Percentiles rank a stretch among this genome's conserved stretches.
Conservation (phyloP, 2,888 invertebrate species). For the Rotaria macrura region DNA sequence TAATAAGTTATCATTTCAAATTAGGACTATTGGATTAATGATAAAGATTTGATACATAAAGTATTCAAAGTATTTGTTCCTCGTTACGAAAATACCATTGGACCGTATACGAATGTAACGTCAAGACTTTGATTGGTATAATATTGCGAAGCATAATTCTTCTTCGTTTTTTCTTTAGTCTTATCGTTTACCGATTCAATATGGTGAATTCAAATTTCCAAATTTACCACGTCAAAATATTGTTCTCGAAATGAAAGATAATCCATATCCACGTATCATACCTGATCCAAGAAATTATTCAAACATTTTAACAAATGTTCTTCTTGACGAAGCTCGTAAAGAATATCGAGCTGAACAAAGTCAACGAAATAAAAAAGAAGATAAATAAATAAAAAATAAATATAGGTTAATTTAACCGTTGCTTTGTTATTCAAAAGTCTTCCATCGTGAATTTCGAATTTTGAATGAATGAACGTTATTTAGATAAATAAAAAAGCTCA, state of each 20-base stretch:
- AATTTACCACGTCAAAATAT: background rate
- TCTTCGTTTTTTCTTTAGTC: background rate
- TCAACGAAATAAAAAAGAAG: background rate
- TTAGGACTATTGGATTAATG: conserved; percentile 31
- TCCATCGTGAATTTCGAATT: background rate
- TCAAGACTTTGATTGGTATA: background rate
- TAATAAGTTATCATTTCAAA: background rate
- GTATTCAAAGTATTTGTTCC: conserved; percentile 32
- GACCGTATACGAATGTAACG: conserved; percentile 32
- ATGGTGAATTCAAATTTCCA: background rate
- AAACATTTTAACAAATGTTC: background rate
- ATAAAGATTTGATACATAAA: conserved; percentile 31
- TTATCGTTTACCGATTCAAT: conserved; percentile 3
- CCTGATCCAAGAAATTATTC: conserved; percentile 22
- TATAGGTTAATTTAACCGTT: background rate
- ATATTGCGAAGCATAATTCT: background rate
- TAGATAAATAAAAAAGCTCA: no score
- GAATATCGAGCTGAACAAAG: background rate
- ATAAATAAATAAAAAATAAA: background rate
- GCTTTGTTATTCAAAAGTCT: no score
- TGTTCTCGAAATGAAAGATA: conserved; percentile 5
- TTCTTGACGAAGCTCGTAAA: background rate
- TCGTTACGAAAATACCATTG: conserved; percentile 25
- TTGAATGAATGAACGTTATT: no score
- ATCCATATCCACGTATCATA: conserved; percentile 24